Evolutionary conservation across 2,113 vertebrate genomes (phyloP), one percentile per base, ranked within the genome.

Genomic region (Equus quagga): DNA sequence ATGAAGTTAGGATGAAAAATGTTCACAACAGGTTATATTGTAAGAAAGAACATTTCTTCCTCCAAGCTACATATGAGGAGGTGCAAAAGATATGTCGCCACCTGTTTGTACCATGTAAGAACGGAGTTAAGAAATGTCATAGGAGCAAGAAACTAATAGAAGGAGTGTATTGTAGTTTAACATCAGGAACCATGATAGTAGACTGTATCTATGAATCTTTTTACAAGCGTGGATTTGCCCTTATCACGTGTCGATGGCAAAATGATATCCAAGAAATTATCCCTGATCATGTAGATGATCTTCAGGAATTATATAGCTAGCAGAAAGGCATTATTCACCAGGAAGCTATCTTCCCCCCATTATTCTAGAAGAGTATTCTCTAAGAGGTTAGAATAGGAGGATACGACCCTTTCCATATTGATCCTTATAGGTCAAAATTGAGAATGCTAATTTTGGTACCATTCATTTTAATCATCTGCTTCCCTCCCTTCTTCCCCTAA

Each of bases 161-260:
- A 1, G 96, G 49, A 17, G 26, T 84, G 7, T 23, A 75, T 6
- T 98, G 96, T 91, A 49, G 13, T 10, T 94, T 97, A 70, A 41
- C 0, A 31, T 0, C 0, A 13, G 97, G 95, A 28, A 0, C 0
- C 6, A 0, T 0, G 0, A 44, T 84, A 18, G 0, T 80, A 72
- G 0, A 1, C 0, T 96, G 97, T 70, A 0, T 0, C 0, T 96
- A 95, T 7, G 0, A 44, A 4, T 58, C 31, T 4, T 0, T 9
- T 70, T 5, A 8, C 0, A 60, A 1, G 58, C 19, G 0, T 0
- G 91, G 96, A 46, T 46, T 64, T 78, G 24, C 44, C 10, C 3
- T 97, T 70, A 67, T 97, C 36, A 96, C 84, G 60, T 98, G 97
- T 73, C 21, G 0, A 58, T 98, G 97, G 93, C 17, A 96, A 17